Evolutionary conservation across 2,888 invertebrate species (phyloP).

Genomic region (Schizaphis graminum): DNA sequence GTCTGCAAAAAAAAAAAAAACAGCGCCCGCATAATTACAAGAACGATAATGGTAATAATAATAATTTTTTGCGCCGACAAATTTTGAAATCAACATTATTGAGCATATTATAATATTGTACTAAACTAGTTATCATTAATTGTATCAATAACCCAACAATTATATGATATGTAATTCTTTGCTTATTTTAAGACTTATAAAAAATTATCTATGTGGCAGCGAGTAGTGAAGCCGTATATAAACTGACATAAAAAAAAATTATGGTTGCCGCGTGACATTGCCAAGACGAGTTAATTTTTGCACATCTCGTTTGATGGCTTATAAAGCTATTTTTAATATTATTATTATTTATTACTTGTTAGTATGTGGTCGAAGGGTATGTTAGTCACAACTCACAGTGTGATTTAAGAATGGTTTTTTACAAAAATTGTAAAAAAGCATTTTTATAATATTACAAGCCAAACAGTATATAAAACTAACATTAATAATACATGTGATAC

Average conservation of each 20-base stretch:
- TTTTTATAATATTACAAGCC: not conserved
- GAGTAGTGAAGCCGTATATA: not conserved
- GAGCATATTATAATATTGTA: not conserved
- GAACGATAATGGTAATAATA: not conserved
- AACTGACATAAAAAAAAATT: slow-evolving; percentile 26
- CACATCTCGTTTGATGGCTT: slow-evolving; percentile 17
- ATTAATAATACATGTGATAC: not conserved
- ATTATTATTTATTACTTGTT: not conserved
- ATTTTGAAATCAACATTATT: not conserved
- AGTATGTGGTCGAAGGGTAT: not conserved
- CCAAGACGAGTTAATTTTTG: slow-evolving; percentile 48
- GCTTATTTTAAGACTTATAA: slow-evolving; percentile 9
- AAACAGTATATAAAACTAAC: not conserved
- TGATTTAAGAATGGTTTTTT: not conserved
- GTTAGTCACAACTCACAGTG: not conserved
- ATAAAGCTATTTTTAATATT: slow-evolving; percentile 43
- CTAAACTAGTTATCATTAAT: not conserved
- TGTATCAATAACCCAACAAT: not conserved
- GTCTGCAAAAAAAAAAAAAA: not conserved
- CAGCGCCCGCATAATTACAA: slow-evolving; percentile 51
- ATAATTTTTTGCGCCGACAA: slow-evolving; percentile 15
- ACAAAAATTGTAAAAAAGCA: not conserved
- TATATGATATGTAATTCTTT: not conserved
- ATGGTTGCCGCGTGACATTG: not conserved
- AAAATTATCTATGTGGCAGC: not conserved